Evolutionary conservation across 64 coral and sea anemone genomes (phyloP).

Genomic region (Hydrozoanthus tunicans): DNA sequence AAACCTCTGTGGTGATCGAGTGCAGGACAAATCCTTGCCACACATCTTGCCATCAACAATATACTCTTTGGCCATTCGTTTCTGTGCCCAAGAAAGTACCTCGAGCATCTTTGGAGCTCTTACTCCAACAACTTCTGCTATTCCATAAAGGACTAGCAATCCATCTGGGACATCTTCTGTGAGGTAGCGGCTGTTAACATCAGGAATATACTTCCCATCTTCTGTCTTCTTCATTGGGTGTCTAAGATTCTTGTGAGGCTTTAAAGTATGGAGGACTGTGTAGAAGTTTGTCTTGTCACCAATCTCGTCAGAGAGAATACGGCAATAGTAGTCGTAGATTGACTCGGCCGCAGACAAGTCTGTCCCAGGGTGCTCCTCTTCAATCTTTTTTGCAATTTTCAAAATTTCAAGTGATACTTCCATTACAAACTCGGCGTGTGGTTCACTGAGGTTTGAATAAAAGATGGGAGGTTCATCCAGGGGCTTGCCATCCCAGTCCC

Average conservation of each 20-base stretch:
- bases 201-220: conserved; percentile 40
- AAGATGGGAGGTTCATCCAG: conserved; percentile 65
- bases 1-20: conserved; percentile 70
- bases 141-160: conserved; percentile 57
- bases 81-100: conserved; percentile 66
- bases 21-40: conserved; percentile 57
- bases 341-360: conserved; percentile 5
- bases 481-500: conserved; percentile 65
- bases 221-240: conserved; percentile 58
- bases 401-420: conserved; percentile 43
- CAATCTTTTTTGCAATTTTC: conserved; percentile 52
- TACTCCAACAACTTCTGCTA: conserved; percentile 71
- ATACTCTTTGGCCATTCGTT: conserved; percentile 71
- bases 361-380: not conserved
- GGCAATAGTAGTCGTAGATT: conserved; percentile 26
- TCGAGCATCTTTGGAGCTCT: conserved; percentile 66
- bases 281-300: conserved; percentile 45
- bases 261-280: conserved; percentile 20
- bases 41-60: conserved; percentile 56
- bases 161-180: conserved; percentile 45
- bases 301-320: conserved; percentile 31
- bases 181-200: conserved; percentile 42
- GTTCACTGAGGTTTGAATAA: conserved; percentile 60
- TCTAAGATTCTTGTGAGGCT: conserved; percentile 20
- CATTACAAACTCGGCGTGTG: conserved; percentile 34